These are phyloP conservation scores for Sialis fuliginosa DNA, from an alignment of 2,888 invertebrate genomes.

Conservation along the genomic window DNA sequence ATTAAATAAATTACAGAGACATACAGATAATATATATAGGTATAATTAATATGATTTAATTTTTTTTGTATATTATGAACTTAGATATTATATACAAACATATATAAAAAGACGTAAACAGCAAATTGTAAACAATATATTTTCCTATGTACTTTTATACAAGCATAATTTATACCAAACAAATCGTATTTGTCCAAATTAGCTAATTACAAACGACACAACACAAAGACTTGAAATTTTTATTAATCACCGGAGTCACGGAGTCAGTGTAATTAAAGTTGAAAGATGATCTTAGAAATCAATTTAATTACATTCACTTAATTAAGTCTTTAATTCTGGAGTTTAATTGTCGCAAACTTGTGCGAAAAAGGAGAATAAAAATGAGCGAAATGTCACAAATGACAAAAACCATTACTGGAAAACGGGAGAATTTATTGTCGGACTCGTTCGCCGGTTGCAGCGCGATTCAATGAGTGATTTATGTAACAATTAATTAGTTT, in stretches of 20 bases:
- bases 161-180: no score
- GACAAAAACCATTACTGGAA: neutral
- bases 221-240: no score
- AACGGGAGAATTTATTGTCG: neutral
- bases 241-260: neutral
- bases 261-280: neutral
- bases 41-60: no score
- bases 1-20: no score
- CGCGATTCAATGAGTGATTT: neutral
- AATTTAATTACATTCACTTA: neutral
- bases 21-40: no score
- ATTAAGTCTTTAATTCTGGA: neutral
- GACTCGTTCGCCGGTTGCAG: neutral
- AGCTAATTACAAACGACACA: no score
- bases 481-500: neutral
- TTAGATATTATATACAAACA: no score
- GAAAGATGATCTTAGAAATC: neutral
- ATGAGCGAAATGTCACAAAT: neutral
- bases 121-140: no score
- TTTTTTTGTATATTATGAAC: no score
- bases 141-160: no score
- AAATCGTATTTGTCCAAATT: no score
- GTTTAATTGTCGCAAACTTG: neutral
- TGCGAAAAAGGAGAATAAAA: neutral
- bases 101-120: no score